Percentiles rank a stretch among this genome's conserved stretches.
phyloP scores from a whole-genome alignment of 2,113 vertebrate species.

The Lynx canadensis region DNA sequence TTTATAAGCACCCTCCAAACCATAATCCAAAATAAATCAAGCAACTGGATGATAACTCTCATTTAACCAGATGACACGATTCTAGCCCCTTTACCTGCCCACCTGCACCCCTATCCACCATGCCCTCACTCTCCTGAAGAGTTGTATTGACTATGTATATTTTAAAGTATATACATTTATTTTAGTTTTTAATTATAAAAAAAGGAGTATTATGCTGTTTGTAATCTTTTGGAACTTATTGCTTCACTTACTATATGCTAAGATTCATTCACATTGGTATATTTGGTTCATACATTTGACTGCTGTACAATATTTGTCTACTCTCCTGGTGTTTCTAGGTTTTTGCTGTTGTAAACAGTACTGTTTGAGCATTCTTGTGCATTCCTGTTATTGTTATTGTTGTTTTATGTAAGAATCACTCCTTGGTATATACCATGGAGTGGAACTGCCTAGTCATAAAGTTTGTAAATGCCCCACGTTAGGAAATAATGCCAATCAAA shows the following conservation, averaged over 20 bases:
- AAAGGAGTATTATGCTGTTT: neutral
- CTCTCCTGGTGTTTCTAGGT: neutral
- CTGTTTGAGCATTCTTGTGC: neutral
- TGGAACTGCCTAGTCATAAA: neutral
- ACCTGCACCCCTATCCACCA: neutral
- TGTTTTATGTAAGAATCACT: neutral
- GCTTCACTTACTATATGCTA: neutral
- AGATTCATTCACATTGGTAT: neutral
- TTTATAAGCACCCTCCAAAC: neutral
- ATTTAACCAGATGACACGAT: neutral
- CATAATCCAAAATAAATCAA: neutral
- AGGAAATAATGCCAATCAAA: neutral
- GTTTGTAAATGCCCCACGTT: neutral
- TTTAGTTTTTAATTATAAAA: slow-evolving; percentile 15
- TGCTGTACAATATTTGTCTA: neutral
- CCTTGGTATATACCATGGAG: neutral
- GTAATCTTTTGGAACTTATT: neutral
- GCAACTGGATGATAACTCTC: neutral
- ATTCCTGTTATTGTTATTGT: neutral
- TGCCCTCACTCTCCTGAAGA: neutral
- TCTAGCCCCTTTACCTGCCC: neutral
- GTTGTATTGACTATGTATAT: neutral
- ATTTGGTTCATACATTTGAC: neutral
- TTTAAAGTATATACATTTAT: neutral
- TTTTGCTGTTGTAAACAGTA: neutral